Evolutionary conservation across 2,888 invertebrate genomes (phyloP).

Genomic region (Callinectes sapidus): DNA sequence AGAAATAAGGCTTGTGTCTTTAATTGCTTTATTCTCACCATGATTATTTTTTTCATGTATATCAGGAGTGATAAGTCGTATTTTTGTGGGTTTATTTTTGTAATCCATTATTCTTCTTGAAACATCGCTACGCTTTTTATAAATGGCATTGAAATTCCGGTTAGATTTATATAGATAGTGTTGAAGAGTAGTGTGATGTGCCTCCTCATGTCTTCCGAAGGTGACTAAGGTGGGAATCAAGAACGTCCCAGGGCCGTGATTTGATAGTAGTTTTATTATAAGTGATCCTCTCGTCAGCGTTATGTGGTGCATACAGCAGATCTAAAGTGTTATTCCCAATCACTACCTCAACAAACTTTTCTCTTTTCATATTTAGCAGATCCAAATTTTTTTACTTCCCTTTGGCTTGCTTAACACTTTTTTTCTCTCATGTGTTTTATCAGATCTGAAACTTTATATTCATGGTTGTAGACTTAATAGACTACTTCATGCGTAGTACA

Average conservation of each 20-base stretch:
- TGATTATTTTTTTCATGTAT: not conserved
- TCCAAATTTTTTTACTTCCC: not conserved
- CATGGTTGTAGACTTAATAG: no score
- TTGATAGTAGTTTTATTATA: not conserved
- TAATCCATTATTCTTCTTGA: not conserved
- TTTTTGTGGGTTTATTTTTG: not conserved
- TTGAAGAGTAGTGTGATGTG: no score
- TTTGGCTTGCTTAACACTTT: not conserved
- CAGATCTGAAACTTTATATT: no score
- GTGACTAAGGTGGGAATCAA: not conserved
- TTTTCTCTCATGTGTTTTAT: not conserved
- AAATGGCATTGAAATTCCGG: no score
- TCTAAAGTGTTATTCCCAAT: not conserved
- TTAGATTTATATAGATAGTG: no score
- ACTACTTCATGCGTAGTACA: no score
- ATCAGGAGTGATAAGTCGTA: not conserved
- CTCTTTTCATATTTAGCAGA: not conserved
- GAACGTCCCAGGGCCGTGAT: not conserved
- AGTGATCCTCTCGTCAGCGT: not conserved
- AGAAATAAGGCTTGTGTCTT: not conserved
- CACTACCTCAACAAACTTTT: not conserved
- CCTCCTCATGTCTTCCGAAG: not conserved
- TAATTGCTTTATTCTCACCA: not conserved
- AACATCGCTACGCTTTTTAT: no score
- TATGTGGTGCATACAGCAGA: not conserved